Percentiles rank a stretch among this genome's conserved stretches.
Evolutionary conservation across 1,140 invertebrate genomes (phyloP).

Genomic region (Lordiphosa collinella): DNA sequence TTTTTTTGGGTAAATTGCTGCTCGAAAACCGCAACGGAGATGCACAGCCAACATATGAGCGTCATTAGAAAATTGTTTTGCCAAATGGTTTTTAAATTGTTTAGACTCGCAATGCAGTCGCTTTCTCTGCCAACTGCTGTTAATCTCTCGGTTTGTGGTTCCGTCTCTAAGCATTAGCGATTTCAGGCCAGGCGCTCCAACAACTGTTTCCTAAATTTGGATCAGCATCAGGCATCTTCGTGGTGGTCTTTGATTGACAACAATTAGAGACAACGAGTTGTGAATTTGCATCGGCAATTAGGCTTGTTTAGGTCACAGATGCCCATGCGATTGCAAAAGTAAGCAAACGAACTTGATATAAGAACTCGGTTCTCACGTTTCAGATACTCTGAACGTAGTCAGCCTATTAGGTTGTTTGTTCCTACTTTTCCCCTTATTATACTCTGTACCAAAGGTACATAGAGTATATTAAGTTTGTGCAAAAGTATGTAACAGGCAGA

Average conservation of each 20-base stretch:
- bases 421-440: too few species aligned
- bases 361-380: too few species aligned
- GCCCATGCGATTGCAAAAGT: too few species aligned
- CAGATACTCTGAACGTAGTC: too few species aligned
- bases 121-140: slow-evolving; percentile 66
- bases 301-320: slow-evolving; percentile 16
- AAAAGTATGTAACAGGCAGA: too few species aligned
- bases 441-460: too few species aligned
- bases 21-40: slow-evolving; percentile 69
- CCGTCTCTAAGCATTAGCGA: slow-evolving; percentile 29
- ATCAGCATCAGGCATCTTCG: slow-evolving; percentile 9
- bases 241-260: slow-evolving; percentile 54
- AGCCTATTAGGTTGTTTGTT: too few species aligned
- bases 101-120: slow-evolving; percentile 55
- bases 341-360: too few species aligned
- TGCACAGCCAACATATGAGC: slow-evolving; percentile 60
- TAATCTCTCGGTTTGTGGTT: slow-evolving; percentile 59
- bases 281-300: slow-evolving; percentile 48
- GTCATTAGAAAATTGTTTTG: slow-evolving; percentile 78
- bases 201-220: slow-evolving; percentile 47
- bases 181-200: slow-evolving; percentile 52
- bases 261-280: slow-evolving; percentile 36
- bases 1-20: slow-evolving; percentile 36
- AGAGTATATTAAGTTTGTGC: too few species aligned
- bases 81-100: slow-evolving; percentile 77